These are phyloP conservation scores for Alectura lathami DNA, from an alignment of 2,113 vertebrate species.

Conservation along the genomic window DNA sequence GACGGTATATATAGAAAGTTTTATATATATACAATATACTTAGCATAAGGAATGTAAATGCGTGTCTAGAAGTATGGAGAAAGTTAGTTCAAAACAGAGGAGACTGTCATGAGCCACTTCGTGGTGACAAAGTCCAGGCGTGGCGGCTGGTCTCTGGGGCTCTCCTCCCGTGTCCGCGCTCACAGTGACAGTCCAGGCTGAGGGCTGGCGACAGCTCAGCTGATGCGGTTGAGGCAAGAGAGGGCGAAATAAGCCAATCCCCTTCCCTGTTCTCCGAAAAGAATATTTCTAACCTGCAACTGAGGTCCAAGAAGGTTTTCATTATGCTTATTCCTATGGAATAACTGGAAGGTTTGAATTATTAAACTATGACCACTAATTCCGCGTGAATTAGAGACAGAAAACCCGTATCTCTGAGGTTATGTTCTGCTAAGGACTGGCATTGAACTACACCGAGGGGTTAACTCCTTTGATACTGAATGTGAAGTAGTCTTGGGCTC, in stretches of 20 bases:
- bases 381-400: background rate
- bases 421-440: background rate
- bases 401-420: background rate
- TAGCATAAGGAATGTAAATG: background rate
- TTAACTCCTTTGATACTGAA: background rate
- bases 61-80: too few relatives aligned
- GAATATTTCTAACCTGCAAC: background rate
- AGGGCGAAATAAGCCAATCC: background rate
- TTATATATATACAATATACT: rapidly evolving
- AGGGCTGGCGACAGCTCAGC: background rate
- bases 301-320: background rate
- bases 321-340: background rate
- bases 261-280: background rate
- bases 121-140: background rate
- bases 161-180: background rate
- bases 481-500: background rate
- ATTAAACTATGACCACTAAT: background rate
- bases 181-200: background rate
- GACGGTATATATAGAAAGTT: rapidly evolving
- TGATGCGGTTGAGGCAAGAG: background rate
- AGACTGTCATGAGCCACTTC: background rate
- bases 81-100: background rate
- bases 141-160: background rate
- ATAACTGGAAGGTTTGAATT: background rate
- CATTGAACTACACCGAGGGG: background rate